phyloP scores from a whole-genome alignment of 1,140 invertebrate genomes.

The Phocides pigmalion region DNA sequence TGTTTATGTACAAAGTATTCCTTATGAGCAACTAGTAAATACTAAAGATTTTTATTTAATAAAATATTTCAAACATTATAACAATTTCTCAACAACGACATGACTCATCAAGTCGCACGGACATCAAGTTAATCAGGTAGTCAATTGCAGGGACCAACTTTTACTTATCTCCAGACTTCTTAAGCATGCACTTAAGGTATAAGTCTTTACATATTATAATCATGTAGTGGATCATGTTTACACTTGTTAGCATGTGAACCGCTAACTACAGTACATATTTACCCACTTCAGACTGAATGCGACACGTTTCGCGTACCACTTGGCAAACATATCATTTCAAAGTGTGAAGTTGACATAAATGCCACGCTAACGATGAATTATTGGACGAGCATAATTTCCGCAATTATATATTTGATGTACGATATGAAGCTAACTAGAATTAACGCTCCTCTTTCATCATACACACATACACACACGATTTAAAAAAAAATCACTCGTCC shows the following conservation, averaged over 20 bases:
- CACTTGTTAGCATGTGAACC: neutral
- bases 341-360: neutral
- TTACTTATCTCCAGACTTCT: neutral
- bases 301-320: neutral
- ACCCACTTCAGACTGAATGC: neutral
- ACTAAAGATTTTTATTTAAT: too few relatives aligned
- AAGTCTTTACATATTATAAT: neutral
- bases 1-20: too few relatives aligned
- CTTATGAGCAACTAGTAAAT: too few relatives aligned
- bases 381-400: neutral
- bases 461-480: too few relatives aligned
- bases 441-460: too few relatives aligned
- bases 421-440: too few relatives aligned
- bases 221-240: neutral
- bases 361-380: neutral
- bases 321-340: neutral
- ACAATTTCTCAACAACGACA: neutral
- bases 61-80: neutral
- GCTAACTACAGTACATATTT: neutral
- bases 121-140: neutral
- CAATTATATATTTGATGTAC: constrained; percentile 16
- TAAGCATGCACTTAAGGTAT: neutral
- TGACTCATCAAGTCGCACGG: neutral
- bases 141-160: neutral
- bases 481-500: too few relatives aligned